Conservation (phyloP, 2,888 invertebrate species). For the Dastarcus helophoroides region DNA sequence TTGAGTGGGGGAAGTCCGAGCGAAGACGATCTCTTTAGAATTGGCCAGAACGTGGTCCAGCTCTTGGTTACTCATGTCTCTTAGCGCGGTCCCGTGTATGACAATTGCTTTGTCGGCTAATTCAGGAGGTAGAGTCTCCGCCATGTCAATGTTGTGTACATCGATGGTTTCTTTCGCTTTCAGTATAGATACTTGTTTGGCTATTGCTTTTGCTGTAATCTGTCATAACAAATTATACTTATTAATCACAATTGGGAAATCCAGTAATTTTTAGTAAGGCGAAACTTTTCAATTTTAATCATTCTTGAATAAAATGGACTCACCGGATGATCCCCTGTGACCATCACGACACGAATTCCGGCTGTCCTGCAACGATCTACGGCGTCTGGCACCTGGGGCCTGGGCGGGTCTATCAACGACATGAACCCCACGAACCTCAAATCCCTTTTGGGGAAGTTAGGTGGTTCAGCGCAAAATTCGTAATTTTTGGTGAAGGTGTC, state of each 20-base stretch:
- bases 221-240: conserved; percentile 15
- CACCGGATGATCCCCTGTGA: conserved; percentile 73
- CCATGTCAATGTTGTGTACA: conserved; percentile 24
- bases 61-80: conserved; percentile 36
- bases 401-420: conserved; percentile 54
- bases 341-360: conserved; percentile 72
- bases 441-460: conserved; percentile 59
- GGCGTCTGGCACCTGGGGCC: conserved; percentile 54
- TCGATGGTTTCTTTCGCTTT: conserved; percentile 35
- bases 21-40: conserved; percentile 54
- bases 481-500: conserved; percentile 43
- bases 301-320: conserved; percentile 6
- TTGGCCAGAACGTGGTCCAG: conserved; percentile 44
- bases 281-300: neutral
- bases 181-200: conserved; percentile 62
- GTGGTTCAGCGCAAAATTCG: conserved; percentile 47
- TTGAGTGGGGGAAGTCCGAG: conserved; percentile 44
- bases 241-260: no score
- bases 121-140: conserved; percentile 25
- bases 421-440: conserved; percentile 53
- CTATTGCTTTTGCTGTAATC: conserved; percentile 67
- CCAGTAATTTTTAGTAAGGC: no score
- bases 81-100: conserved; percentile 40
- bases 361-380: conserved; percentile 58
- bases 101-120: conserved; percentile 41